Conservation (phyloP, 1,140 invertebrate genomes). For the Colletes gigas region DNA sequence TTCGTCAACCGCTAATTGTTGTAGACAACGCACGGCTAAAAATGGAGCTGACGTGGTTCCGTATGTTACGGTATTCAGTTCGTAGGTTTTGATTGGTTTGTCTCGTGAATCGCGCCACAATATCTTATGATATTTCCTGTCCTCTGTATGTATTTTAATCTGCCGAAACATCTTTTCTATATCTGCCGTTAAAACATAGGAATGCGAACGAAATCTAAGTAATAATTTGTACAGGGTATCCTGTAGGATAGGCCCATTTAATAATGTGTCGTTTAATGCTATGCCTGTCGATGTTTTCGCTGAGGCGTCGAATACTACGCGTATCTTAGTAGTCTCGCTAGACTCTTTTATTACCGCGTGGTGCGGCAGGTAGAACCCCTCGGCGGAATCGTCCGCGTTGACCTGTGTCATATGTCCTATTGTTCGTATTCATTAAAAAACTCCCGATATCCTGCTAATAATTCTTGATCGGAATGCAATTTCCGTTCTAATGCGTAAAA, state of each 20-base stretch:
- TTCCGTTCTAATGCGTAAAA: background rate
- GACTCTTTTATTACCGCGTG: slow-evolving; percentile 14
- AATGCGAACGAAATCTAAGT: background rate
- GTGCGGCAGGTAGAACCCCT: background rate
- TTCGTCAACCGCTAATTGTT: background rate
- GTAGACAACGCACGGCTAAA: background rate
- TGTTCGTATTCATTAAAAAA: background rate
- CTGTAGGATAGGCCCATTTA: background rate
- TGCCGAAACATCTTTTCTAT: slow-evolving; percentile 11
- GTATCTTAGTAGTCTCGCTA: background rate
- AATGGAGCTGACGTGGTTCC: background rate
- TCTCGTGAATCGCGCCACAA: background rate
- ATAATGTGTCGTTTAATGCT: background rate
- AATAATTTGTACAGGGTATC: background rate
- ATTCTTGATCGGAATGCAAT: background rate
- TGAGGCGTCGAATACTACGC: slow-evolving; percentile 4
- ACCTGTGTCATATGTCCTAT: slow-evolving; percentile 4
- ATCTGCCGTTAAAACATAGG: background rate
- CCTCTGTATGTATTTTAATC: background rate
- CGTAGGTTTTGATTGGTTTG: background rate
- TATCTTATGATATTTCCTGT: background rate
- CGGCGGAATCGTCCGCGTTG: background rate
- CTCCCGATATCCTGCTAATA: background rate
- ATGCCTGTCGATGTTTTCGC: background rate
- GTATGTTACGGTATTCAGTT: background rate